Evolutionary conservation across 35 echinoderm and acorn worm species (phyloP).

Genomic region (Acanthaster planci): DNA sequence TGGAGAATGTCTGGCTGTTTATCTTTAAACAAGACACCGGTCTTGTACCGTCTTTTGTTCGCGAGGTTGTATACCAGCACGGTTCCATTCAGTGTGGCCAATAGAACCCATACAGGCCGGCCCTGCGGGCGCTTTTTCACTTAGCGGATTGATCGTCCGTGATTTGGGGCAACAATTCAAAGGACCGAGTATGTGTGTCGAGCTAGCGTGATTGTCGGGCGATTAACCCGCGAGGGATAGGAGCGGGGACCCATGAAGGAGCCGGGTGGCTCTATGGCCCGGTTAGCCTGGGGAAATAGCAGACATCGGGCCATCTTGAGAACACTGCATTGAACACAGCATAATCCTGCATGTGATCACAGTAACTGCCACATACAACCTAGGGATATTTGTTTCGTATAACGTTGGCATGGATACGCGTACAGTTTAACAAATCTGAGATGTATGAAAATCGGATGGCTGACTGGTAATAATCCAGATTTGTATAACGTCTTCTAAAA

Average conservation of each 20-base stretch:
- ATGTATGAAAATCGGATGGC: too few relatives aligned
- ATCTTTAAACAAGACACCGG: slow-evolving; percentile 4
- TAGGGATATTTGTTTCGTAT: too few relatives aligned
- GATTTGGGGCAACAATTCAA: slow-evolving; percentile 17
- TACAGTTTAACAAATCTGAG: too few relatives aligned
- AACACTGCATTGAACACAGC: background rate
- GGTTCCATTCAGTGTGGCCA: background rate
- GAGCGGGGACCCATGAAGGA: background rate
- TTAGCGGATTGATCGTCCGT: slow-evolving; percentile 12
- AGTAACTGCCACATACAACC: too few relatives aligned
- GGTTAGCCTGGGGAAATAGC: background rate
- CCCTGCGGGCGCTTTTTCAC: slow-evolving; percentile 23
- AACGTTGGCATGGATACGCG: too few relatives aligned
- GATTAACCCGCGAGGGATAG: background rate
- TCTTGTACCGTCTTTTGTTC: background rate
- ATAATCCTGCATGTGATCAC: too few relatives aligned
- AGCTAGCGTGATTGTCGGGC: background rate
- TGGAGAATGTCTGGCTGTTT: background rate
- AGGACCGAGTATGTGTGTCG: background rate
- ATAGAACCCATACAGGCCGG: slow-evolving; percentile 11
- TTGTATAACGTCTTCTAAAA: too few relatives aligned
- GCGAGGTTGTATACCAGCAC: background rate
- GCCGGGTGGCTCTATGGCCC: background rate
- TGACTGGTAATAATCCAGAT: too few relatives aligned
- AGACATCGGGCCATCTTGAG: background rate